Evolutionary conservation across 2,888 invertebrate species (phyloP), one percentile per base, ranked within the genome.

Genomic region (Heteropelma amictum): DNA sequence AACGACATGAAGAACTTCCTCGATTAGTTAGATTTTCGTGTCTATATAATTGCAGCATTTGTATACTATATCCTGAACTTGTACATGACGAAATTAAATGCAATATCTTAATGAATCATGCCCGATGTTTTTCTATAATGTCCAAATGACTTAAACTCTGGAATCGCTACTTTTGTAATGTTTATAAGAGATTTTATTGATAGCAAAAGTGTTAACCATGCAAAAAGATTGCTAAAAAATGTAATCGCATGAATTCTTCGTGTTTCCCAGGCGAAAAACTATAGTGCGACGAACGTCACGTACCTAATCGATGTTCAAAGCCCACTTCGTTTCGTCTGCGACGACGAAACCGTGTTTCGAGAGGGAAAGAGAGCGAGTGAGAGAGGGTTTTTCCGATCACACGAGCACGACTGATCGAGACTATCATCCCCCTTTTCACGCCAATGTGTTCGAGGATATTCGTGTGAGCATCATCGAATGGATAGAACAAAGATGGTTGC

Each of bases 221-320:
- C 4, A 17, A 21, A 12, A 54, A 54, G 19, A 38, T 33, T 21
- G 45, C 6, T 6, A 51, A 14, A 38, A 17, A 42, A 45, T 47
- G 35, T 35, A 64, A 60, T 65, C 3, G 47, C n/a, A n/a, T 40
- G 60, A 69, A 47, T 58, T 33, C 65, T n/a, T 38, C 26, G 47
- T 47, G 38, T 51, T 26, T n/a, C 42, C 28, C 45, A 42, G 56
- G 26, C 54, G 47, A 56, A 67, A n/a, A 71, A 61, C 54, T 71
- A 56, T 26, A 67, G 70, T 71, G 61, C 70, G 60, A 71, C 38
- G 71, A 51, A 61, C 28, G 67, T 75, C 75, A 75, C 75, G 75
- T 75, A 71, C 65, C 60, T 61, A 71, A 75, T 75, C 75, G 71
- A 54, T 67, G 70, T 61, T 71, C 75, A 71, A 75, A 74, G 60